phyloP scores from a whole-genome alignment of 1,140 invertebrate genomes.

The Pseudomyrmex cubaensis region DNA sequence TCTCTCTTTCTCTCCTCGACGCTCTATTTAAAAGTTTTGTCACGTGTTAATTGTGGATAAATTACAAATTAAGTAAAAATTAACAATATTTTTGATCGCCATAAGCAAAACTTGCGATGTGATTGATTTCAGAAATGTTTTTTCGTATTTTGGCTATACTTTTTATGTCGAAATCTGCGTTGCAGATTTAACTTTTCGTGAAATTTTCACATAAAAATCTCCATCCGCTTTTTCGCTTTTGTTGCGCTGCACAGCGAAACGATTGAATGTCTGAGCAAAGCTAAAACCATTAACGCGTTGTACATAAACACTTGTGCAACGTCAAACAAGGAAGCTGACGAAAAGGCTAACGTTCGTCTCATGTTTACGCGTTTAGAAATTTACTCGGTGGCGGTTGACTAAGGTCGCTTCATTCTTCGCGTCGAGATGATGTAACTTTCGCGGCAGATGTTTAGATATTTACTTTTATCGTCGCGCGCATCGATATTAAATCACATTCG shows the following conservation, averaged over 20 bases:
- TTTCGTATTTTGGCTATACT: not conserved
- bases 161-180: no score
- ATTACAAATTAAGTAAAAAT: not conserved
- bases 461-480: not conserved
- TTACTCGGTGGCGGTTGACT: not conserved
- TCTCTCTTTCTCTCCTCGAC: not conserved
- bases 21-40: not conserved
- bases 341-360: slow-evolving; percentile 41
- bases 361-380: slow-evolving; percentile 34
- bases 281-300: slow-evolving; percentile 30
- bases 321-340: not conserved
- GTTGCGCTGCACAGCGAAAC: not conserved
- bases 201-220: not conserved
- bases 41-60: not conserved
- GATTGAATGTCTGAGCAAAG: slow-evolving; percentile 43
- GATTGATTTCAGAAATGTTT: not conserved
- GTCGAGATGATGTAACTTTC: not conserved
- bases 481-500: slow-evolving; percentile 29
- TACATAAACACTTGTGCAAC: slow-evolving; percentile 59
- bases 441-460: not conserved
- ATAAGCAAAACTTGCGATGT: not conserved
- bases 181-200: not conserved
- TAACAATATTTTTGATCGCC: not conserved
- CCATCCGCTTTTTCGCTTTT: no score
- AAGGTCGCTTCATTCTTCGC: not conserved